Base-by-base conservation (phyloP, 2,888 invertebrate genomes). In the Lottia gigantea region DNA sequence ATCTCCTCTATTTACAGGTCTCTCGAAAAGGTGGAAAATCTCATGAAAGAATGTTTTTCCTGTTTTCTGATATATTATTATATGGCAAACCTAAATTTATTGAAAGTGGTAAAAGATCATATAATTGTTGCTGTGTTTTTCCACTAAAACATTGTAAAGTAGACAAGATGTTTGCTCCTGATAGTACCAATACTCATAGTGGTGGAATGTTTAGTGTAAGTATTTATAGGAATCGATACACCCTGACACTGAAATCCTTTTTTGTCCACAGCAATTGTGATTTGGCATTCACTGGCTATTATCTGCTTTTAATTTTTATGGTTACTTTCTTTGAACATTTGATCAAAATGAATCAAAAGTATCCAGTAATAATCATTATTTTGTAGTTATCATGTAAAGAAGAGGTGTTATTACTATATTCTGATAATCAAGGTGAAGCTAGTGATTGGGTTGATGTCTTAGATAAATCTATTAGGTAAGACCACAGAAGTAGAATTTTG, bases 11-110 rank as follows among this genome's bases (percentile, higher is more conserved):
- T 64, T 45, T 67, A 82, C 91, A 92, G 89, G 91, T 93, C 55
- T 86, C 87, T 0, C 76, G 85, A 25, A 82, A 83, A 68, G 86
- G 86, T 25, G 84, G 83, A 11, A 82, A 83, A 65, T 85, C 86
- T 16, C 83, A 91, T 71, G 91, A 91, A 78, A 88, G 93, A 11
- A 93, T 93, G 84, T 92, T 93, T 74, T 91, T 94, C 76, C 90
- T 94, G 19, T 91, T 93, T 88, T 93, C 91, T 19, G 94, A 94
- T 82, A 92, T 93, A 79, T 89, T 94, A 63, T 90, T 94, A 86
- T 93, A 93, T 82, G 93, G 93, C 82, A 94, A 93, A 89, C 90
- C 92, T 67, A 88, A 90, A 68, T 91, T 91, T 19, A 86, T 90
- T 4, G 90, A 91, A 66, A 90, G 91, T 0, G 89, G 90, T 2